A percentile compares a stretch with the other conserved stretches of the same genome.
Conservation (phyloP, 2,888 invertebrate species). For the Himalopsyche anomala region DNA sequence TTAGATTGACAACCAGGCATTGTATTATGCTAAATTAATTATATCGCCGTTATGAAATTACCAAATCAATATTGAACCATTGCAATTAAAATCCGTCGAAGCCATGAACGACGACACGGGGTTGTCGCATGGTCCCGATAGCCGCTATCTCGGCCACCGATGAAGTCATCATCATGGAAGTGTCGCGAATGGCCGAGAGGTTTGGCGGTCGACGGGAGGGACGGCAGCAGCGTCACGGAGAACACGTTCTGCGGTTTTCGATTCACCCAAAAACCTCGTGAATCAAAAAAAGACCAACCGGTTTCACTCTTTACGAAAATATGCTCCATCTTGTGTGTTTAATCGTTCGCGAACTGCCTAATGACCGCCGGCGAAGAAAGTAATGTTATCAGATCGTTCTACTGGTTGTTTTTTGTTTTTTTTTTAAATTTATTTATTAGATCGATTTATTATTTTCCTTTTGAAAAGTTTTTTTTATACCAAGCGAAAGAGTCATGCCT, state of each 20-base stretch:
- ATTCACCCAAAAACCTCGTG: conserved; percentile 32
- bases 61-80: neutral
- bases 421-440: too few relatives aligned
- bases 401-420: neutral
- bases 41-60: too few relatives aligned
- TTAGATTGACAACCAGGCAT: too few relatives aligned
- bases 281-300: neutral
- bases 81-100: neutral
- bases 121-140: neutral
- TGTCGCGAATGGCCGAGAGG: neutral
- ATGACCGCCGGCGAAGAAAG: conserved; percentile 42
- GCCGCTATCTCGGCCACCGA: neutral
- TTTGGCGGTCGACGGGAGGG: neutral
- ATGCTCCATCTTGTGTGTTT: neutral
- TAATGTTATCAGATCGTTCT: neutral
- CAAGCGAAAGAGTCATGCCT: neutral
- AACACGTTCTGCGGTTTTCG: conserved; percentile 32
- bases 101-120: neutral
- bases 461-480: neutral
- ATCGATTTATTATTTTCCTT: neutral
- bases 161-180: conserved; percentile 22
- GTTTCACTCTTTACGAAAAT: conserved; percentile 41
- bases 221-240: neutral
- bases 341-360: neutral
- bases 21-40: too few relatives aligned